These are phyloP conservation scores for Solen grandis DNA, from an alignment of 1,140 invertebrate genomes.

Conservation along the genomic window DNA sequence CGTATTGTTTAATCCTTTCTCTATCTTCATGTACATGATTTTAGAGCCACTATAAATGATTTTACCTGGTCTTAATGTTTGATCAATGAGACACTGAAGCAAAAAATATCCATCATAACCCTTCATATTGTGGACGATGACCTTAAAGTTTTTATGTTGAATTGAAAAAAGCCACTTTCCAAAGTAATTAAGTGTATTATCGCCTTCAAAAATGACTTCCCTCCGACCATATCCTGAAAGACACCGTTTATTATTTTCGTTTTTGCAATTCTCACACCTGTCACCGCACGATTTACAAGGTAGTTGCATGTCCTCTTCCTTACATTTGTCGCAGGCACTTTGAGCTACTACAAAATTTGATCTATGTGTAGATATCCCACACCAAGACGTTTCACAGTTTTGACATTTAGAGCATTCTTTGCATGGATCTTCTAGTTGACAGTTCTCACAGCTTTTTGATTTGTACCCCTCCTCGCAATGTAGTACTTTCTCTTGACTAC, in stretches of 20 bases:
- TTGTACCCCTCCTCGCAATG: too few relatives aligned
- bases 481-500: too few relatives aligned
- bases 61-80: background rate
- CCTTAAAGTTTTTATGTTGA: slow-evolving; percentile 8
- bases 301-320: background rate
- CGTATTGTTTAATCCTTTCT: background rate
- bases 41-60: slow-evolving; percentile 18
- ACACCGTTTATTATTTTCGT: background rate
- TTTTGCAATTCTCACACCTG: background rate
- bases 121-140: slow-evolving; percentile 27
- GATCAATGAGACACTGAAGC: background rate
- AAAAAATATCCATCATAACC: slow-evolving; percentile 33
- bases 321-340: background rate
- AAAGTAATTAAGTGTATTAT: background rate
- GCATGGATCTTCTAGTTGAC: too few relatives aligned
- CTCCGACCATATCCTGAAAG: background rate
- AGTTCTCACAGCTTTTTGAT: too few relatives aligned
- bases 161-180: slow-evolving; percentile 9
- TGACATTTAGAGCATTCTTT: background rate
- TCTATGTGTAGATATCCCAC: background rate
- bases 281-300: background rate
- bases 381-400: background rate
- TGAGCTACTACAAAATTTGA: slow-evolving; percentile 15
- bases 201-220: slow-evolving; percentile 31
- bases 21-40: slow-evolving; percentile 7